Evolutionary conservation across 2,797 vertebrate genomes (phyloP).

Genomic region (Poecile montanus): DNA sequence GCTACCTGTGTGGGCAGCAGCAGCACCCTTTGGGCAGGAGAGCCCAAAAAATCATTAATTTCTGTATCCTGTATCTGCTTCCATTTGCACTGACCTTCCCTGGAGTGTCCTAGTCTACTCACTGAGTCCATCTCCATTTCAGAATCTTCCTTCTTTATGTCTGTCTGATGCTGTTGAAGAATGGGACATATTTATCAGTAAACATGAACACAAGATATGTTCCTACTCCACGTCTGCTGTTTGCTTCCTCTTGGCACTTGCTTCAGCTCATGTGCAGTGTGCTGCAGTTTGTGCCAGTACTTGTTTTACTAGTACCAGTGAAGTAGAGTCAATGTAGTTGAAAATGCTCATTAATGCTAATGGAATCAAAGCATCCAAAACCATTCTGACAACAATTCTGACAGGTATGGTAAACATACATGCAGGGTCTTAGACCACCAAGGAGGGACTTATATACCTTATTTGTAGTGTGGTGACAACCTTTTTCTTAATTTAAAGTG

Average conservation of each 20-base stretch:
- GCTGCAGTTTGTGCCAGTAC: neutral
- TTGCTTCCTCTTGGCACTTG: neutral
- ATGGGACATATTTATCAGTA: neutral
- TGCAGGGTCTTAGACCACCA: neutral
- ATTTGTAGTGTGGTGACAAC: neutral
- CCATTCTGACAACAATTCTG: neutral
- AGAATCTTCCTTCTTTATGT: neutral
- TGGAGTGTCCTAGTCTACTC: neutral
- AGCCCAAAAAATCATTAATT: neutral
- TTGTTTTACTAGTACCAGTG: neutral
- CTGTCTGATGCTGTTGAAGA: neutral
- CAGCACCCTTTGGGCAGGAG: neutral
- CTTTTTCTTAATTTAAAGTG: neutral
- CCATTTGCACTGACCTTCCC: neutral
- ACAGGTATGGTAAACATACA: neutral
- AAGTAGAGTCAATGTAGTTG: neutral
- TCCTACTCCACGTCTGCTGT: neutral
- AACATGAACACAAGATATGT: neutral
- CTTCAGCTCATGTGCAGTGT: neutral
- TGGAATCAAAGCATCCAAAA: neutral
- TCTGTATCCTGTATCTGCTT: neutral
- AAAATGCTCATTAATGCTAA: neutral
- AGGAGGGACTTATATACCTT: neutral
- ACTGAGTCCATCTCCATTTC: neutral
- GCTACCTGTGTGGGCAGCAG: neutral